These are phyloP conservation scores for Anagyrus pseudococci DNA, from an alignment of 2,888 invertebrate genomes.

Conservation along the genomic window DNA sequence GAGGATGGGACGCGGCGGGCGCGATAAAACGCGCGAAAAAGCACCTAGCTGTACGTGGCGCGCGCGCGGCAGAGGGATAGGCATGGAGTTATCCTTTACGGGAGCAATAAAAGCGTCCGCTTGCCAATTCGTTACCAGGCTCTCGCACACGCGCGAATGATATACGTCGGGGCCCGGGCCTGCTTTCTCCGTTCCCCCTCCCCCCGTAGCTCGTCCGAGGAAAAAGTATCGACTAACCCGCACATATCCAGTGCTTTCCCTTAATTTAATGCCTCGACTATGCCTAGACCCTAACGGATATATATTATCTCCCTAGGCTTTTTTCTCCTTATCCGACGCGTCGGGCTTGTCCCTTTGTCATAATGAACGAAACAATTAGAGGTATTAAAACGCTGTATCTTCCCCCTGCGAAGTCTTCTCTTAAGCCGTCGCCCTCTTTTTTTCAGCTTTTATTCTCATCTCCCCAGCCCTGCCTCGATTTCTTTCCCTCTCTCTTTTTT, in stretches of 20 bases:
- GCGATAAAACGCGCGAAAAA: slow-evolving; percentile 30
- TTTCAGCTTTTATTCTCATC: no score
- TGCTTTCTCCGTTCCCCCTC: neutral
- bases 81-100: slow-evolving; percentile 43
- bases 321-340: slow-evolving; percentile 1
- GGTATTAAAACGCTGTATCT: slow-evolving; percentile 2
- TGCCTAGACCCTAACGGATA: neutral
- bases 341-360: no score
- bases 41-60: neutral
- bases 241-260: no score
- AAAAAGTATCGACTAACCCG: no score
- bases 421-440: no score
- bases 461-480: no score
- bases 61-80: slow-evolving; percentile 29
- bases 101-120: slow-evolving; percentile 43
- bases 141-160: slow-evolving; percentile 37
- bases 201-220: neutral
- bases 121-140: slow-evolving; percentile 39
- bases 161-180: slow-evolving; percentile 20
- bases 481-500: neutral
- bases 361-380: slow-evolving; percentile 5
- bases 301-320: neutral
- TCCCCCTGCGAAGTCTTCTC: neutral
- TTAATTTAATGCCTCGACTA: slow-evolving; percentile 22
- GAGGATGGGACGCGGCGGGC: slow-evolving; percentile 19